Base-by-base conservation (phyloP, 2,113 vertebrate genomes). In the Zosterops pallidus region DNA sequence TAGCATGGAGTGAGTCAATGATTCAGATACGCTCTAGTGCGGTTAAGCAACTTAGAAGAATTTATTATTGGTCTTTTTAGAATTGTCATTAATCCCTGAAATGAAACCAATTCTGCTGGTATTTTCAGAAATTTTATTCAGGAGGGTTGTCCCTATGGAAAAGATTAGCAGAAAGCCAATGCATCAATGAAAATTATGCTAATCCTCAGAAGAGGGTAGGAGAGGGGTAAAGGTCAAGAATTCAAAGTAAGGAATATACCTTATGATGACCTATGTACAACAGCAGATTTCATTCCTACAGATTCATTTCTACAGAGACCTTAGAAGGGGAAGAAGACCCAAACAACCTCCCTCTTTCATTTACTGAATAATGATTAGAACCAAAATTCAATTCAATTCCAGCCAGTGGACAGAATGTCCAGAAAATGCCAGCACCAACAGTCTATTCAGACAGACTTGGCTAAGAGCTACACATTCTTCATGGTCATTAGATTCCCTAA, bases 1-100 rank as follows among this genome's bases (percentile, higher is more conserved):
- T 75, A 75, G 68, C 85, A n/a, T 90, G 56, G 57, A 94, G 93
- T 86, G 64, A 94, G 39, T 31, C 44, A n/a, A 16, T 89, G 71
- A 33, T 77, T 88, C 64, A 92, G 82, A 83, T 65, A n/a, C 2
- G 57, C 28, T 71, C 19, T 31, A 33, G 25, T 33, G 37, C 31
- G 80, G 28, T 50, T 77, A 46, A 90, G 26, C 47, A 69, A n/a
- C 25, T 18, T 18, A 68, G 68, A 85, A 81, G 20, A 83, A 64
- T 90, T 90, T 92, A 21, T 50, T 80, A 83, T 19, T 28, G 5
- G 12, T 75, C 49, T 47, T 46, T 53, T 81, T 37, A 65, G 28
- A 68, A 57, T 69, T 77, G 47, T 19, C 35, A 56, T 74, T 78
- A 60, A 92, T 90, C 31, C 37, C 67, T 78, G n/a, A 90, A 55